phyloP scores from a whole-genome alignment of 2,113 vertebrate genomes.

The Uropsilus gracilis region DNA sequence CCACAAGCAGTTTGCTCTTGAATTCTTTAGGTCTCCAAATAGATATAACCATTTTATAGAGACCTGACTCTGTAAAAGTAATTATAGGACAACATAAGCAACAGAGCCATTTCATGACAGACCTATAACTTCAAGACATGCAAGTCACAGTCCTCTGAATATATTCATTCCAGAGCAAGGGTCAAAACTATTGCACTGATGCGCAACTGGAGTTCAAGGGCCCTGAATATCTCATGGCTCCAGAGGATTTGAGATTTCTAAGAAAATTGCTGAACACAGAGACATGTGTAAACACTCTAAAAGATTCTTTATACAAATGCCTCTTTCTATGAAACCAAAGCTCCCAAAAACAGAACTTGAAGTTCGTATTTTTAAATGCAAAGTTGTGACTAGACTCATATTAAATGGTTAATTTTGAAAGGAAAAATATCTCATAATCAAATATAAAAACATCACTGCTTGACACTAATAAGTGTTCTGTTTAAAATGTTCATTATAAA shows the following conservation, averaged over 20 bases:
- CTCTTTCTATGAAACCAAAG: conserved; percentile 53
- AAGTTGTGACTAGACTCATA: background rate
- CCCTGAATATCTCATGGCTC: background rate
- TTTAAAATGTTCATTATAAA: conserved; percentile 30
- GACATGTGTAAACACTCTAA: conserved; percentile 44
- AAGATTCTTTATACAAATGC: conserved; percentile 57
- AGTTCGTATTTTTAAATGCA: conserved; percentile 28
- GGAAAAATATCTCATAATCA: background rate
- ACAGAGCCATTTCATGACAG: conserved; percentile 21
- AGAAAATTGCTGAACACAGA: conserved; percentile 50
- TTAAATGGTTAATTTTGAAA: conserved; percentile 9
- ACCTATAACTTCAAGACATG: conserved; percentile 49
- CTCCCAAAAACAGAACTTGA: conserved; percentile 36
- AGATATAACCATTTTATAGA: conserved; percentile 33
- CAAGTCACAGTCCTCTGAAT: background rate
- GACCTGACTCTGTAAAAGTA: conserved; percentile 40
- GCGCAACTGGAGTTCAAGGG: background rate
- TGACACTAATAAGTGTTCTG: background rate
- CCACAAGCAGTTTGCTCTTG: background rate
- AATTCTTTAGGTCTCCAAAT: background rate
- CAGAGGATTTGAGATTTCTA: conserved; percentile 43
- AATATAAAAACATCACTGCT: background rate
- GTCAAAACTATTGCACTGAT: conserved; percentile 59
- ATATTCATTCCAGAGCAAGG: conserved; percentile 29
- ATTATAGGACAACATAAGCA: conserved; percentile 39